Base-by-base conservation (phyloP, 2,888 invertebrate genomes). In the Arenicola marina region DNA sequence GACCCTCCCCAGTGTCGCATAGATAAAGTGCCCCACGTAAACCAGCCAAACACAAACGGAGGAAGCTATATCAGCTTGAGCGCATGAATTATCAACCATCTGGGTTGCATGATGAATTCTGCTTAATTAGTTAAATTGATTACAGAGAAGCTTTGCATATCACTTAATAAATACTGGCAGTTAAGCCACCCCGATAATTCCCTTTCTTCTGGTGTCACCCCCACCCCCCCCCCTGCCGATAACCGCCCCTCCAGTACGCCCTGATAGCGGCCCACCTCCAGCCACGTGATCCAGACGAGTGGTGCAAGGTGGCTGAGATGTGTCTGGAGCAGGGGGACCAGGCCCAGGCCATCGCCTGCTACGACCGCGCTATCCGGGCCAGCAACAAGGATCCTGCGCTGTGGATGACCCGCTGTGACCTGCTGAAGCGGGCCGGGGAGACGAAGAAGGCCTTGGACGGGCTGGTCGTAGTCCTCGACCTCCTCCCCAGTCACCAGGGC, bases 201-300 rank as follows among this genome's bases (percentile, higher is more conserved):
- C n/a, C n/a, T n/a, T n/a, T n/a, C n/a, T n/a, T n/a, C n/a, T n/a
- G n/a, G n/a, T n/a, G n/a, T n/a, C n/a, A n/a, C n/a, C 62, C 33
- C 26, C 11, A n/a, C n/a, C n/a, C n/a, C n/a, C n/a, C n/a, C n/a
- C n/a, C n/a, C n/a, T n/a, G n/a, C n/a, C n/a, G n/a, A n/a, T n/a
- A n/a, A n/a, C n/a, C n/a, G n/a, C 15, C 38, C 18, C 24, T 4
- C 33, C 68, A 84, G 81, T 93, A 91, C 79, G 88, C 90, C 24
- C 86, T 94, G 63, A 88, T 95, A 58, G 93, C 92, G 15, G 93
- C 93, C 0, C 92, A 93, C 84, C 86, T 95, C 34, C 89, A 89
- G 18, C 44, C 51, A 32, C 87, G 88, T 63, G 90, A 94, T 84
- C 87, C 89, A 0, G 90, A 91, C 73, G 91, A 93, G 74, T 95